Evolutionary conservation across 2,113 vertebrate species (phyloP).

Genomic region (Brienomyrus longianalis): DNA sequence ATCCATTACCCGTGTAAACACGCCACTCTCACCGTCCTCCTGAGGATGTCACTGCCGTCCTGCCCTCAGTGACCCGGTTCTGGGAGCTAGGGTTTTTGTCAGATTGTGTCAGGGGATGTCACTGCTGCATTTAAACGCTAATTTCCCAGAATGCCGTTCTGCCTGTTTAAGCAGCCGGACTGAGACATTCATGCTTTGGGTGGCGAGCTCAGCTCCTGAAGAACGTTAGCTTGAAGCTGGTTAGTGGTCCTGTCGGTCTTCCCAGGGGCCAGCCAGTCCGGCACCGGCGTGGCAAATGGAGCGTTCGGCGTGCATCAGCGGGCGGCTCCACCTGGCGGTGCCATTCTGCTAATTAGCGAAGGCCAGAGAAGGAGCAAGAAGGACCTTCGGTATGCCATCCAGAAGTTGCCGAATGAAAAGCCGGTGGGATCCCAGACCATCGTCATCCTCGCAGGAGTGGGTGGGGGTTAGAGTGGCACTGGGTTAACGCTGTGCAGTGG

Average conservation of each 20-base stretch:
- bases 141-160: not conserved
- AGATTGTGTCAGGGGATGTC: not conserved
- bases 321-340: constrained; percentile 16
- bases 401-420: not conserved
- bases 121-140: not conserved
- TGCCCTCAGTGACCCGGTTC: not conserved
- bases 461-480: not conserved
- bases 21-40: not conserved
- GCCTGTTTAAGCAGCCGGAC: not conserved
- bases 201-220: not conserved
- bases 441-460: not conserved
- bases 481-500: not conserved
- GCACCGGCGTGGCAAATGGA: not conserved
- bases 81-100: not conserved
- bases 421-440: not conserved
- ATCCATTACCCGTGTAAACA: constrained; percentile 11
- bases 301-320: not conserved
- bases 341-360: constrained; percentile 18
- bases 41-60: not conserved
- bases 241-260: not conserved
- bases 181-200: not conserved
- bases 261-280: not conserved
- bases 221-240: not conserved
- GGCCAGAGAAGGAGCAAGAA: not conserved
- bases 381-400: not conserved